phyloP scores from a whole-genome alignment of 2,113 vertebrate species.

The Castor canadensis region DNA sequence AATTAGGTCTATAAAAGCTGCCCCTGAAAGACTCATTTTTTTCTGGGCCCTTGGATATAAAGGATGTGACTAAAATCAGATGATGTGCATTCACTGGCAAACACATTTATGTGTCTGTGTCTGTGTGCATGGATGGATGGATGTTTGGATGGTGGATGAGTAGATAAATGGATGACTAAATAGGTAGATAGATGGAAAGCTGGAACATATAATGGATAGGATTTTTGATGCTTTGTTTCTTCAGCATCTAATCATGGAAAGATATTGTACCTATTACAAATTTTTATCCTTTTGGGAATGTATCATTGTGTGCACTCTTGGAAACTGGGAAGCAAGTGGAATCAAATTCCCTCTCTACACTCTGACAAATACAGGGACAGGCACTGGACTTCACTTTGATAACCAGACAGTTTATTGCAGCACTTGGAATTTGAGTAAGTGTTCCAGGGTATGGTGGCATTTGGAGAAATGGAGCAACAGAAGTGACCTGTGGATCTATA shows the following conservation, averaged over 20 bases:
- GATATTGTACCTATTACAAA: background rate
- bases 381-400: background rate
- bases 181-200: background rate
- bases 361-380: background rate
- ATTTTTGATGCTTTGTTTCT: background rate
- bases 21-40: conserved; percentile 41
- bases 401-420: background rate
- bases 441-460: background rate
- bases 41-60: conserved; percentile 19
- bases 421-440: background rate
- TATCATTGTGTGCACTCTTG: background rate
- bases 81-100: conserved; percentile 29
- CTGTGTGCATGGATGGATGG: background rate
- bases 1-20: conserved; percentile 57
- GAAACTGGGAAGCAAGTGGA: background rate
- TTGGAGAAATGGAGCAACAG: background rate
- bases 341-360: background rate
- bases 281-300: background rate
- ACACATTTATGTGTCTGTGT: background rate
- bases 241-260: background rate
- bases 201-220: background rate
- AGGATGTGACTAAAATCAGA: conserved; percentile 15
- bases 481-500: background rate
- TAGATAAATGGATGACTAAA: background rate
- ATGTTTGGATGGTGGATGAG: background rate